Percentiles rank a stretch among this genome's conserved stretches.
phyloP scores from a whole-genome alignment of 2,113 vertebrate genomes.

The Vulpes lagopus region DNA sequence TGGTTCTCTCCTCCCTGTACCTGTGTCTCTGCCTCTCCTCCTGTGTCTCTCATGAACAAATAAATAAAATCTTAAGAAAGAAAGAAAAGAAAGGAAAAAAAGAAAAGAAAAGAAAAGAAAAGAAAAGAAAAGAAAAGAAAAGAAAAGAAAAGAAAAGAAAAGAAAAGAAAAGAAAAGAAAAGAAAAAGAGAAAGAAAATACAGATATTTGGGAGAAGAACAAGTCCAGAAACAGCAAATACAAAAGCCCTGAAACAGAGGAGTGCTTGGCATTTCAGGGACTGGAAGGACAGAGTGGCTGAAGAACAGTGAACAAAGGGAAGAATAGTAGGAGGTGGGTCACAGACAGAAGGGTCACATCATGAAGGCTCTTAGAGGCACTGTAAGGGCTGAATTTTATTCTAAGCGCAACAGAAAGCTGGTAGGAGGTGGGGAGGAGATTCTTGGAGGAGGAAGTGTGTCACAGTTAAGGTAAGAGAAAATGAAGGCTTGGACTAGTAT shows the following conservation, averaged over 20 bases:
- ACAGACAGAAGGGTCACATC: not conserved
- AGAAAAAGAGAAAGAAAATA: not conserved
- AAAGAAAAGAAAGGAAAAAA: not conserved
- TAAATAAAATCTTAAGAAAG: too few species aligned
- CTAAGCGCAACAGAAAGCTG: not conserved
- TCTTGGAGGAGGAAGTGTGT: not conserved
- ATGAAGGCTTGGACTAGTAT: not conserved
- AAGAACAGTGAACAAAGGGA: not conserved
- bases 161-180: not conserved
- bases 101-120: not conserved
- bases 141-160: not conserved
- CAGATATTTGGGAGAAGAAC: not conserved
- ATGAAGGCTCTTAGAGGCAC: not conserved
- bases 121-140: not conserved
- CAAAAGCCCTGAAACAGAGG: not conserved
- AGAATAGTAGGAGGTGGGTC: not conserved
- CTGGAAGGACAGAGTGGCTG: not conserved
- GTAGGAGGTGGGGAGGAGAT: fast-evolving
- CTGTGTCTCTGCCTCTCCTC: too few species aligned
- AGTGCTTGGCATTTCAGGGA: not conserved
- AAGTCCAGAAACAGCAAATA: not conserved
- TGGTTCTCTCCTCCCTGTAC: too few species aligned
- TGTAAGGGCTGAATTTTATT: not conserved
- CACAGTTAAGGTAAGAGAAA: not conserved
- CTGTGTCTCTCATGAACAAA: too few species aligned